A percentile compares a stretch with the other conserved stretches of the same genome.
These are phyloP conservation scores for Aphaenogaster rudis DNA, from an alignment of 1,140 invertebrate species.

Conservation along the genomic window DNA sequence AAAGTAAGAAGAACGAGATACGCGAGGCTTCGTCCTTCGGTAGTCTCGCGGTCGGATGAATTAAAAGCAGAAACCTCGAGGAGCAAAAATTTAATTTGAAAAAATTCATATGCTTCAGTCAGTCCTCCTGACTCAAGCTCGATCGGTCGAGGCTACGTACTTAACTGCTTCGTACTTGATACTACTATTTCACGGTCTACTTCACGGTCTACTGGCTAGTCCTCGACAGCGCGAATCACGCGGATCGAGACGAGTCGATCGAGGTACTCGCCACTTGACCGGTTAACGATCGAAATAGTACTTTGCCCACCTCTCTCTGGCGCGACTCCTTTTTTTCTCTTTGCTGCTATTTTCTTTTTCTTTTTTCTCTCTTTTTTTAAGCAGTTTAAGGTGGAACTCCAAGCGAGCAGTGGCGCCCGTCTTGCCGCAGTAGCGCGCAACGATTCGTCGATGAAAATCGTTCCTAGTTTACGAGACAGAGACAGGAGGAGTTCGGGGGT, in stretches of 20 bases:
- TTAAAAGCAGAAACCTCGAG: background rate
- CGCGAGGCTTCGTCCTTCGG: background rate
- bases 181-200: background rate
- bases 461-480: conserved; percentile 58
- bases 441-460: conserved; percentile 57
- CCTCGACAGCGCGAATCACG: background rate
- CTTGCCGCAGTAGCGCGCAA: conserved; percentile 61
- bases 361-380: conserved; percentile 5
- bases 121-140: background rate
- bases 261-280: conserved; percentile 38
- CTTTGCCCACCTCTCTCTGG: conserved; percentile 74
- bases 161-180: background rate
- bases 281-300: conserved; percentile 69
- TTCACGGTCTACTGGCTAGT: background rate
- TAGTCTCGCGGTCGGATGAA: background rate
- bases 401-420: conserved; percentile 61
- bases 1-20: background rate
- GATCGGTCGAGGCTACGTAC: background rate
- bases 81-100: background rate
- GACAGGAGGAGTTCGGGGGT: background rate
- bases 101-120: background rate
- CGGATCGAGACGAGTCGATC: background rate
- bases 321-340: conserved; percentile 39
- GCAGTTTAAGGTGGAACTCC: conserved; percentile 54
- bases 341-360: conserved; percentile 18